Evolutionary conservation across 2,888 invertebrate species (phyloP), one percentile per base, ranked within the genome.

Genomic region (Nyleta sp.): DNA sequence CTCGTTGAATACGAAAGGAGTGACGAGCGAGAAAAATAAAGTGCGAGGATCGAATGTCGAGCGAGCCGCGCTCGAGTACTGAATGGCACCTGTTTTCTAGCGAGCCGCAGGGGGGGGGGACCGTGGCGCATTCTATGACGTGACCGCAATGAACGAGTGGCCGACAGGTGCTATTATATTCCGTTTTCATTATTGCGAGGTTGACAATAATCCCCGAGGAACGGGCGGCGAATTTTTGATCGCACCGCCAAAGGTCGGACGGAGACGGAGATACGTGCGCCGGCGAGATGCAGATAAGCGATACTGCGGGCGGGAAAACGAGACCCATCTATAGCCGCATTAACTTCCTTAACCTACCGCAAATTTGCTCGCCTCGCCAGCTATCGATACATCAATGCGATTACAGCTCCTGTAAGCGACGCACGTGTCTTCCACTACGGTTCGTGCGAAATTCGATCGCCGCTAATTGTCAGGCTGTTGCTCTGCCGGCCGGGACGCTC

Each of bases 311-410:
- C 31, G 73, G 6, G 22, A 52, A 73, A 73, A 73, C 72, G 64
- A 73, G 40, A 64, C 64, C 64, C 72, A 35, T 35, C 73, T 57
- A 44, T 18, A 24, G 46, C 60, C 59, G 74, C 67, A 60, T 74
- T 74, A 67, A 74, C 68, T 75, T 75, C 62, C 68, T 68, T 75
- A 68, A 75, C 75, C 75, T 75, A 68, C 75, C 75, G 68, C 75
- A 75, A 75, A 68, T 62, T 57, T 48, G 60, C 74, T 67, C 74
- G 60, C 53, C 75, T 42, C 50, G 68, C 68, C 60, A 53, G 74
- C 59, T 60, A 75, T 75, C 62, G 75, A 68, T 75, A 75, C 75
- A 70, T 75, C 75, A 57, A 68, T 75, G 75, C 68, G 68, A 75
- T 75, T 75, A 75, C 62, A 24, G 68, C 62, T 75, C 40, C 74